phyloP scores from a whole-genome alignment of 2,113 vertebrate species.

The Halcyon senegalensis region DNA sequence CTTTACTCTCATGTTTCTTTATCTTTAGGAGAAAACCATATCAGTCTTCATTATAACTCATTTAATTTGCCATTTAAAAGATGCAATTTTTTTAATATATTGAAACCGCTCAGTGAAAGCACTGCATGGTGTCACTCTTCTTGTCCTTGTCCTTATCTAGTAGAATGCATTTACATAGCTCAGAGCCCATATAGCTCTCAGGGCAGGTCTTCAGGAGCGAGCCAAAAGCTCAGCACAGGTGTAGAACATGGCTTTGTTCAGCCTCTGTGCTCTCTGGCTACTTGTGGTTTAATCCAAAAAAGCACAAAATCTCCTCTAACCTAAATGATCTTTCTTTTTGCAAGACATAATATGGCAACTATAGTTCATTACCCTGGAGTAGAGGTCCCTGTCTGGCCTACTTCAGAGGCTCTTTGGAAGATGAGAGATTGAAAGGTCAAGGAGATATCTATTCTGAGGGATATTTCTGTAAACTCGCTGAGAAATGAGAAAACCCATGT shows the following conservation, averaged over 20 bases:
- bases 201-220: background rate
- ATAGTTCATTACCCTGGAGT: background rate
- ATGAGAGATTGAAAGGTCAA: background rate
- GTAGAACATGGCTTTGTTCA: background rate
- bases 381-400: background rate
- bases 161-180: background rate
- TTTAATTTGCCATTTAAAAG: background rate
- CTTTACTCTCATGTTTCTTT: background rate
- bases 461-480: background rate
- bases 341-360: background rate
- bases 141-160: background rate
- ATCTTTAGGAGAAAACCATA: background rate
- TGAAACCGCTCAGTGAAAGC: background rate
- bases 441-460: background rate
- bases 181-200: rapidly evolving
- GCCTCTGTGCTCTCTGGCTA: background rate
- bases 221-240: background rate
- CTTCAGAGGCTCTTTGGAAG: background rate
- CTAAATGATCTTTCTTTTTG: background rate
- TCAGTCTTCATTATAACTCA: background rate
- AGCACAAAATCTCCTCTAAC: background rate
- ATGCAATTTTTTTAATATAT: rapidly evolving
- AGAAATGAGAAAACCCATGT: background rate
- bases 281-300: background rate
- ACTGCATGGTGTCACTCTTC: background rate